These are phyloP conservation scores for Lasius fuliginosus DNA, from an alignment of 2,888 invertebrate genomes.

Conservation along the genomic window DNA sequence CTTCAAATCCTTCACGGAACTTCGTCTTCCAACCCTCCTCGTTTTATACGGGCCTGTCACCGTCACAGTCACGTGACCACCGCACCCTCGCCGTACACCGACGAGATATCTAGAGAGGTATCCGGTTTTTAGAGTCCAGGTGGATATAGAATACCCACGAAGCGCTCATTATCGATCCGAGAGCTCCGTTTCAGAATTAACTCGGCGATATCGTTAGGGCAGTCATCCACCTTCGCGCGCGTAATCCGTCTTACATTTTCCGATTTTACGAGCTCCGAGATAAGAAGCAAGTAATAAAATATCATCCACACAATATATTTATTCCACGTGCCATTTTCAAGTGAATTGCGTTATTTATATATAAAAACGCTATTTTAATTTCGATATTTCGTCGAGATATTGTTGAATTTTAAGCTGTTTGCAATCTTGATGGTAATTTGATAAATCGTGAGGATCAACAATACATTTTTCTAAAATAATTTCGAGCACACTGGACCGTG, in stretches of 20 bases:
- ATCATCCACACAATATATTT: background rate
- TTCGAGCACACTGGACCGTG: slow-evolving; percentile 6
- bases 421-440: background rate
- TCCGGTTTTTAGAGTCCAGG: slow-evolving; percentile 58
- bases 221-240: slow-evolving; percentile 26
- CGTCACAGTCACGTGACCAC: slow-evolving; percentile 69
- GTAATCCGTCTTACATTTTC: slow-evolving; percentile 21
- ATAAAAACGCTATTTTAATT: background rate
- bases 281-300: background rate
- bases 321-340: background rate
- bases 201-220: slow-evolving; percentile 22
- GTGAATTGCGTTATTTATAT: background rate
- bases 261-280: background rate
- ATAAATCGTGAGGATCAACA: background rate
- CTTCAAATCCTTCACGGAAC: slow-evolving; percentile 68
- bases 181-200: slow-evolving; percentile 46
- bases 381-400: background rate
- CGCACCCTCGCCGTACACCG: slow-evolving; percentile 62
- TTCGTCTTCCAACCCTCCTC: slow-evolving; percentile 59
- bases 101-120: slow-evolving; percentile 50
- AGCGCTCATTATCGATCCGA: slow-evolving; percentile 46
- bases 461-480: background rate
- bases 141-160: slow-evolving; percentile 32
- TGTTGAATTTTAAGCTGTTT: background rate
- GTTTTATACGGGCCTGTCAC: slow-evolving; percentile 58